A percentile compares a stretch with the other conserved stretches of the same genome.
Evolutionary conservation across 2,888 invertebrate species (phyloP).

Genomic region (Omphaloscelis lunosa): DNA sequence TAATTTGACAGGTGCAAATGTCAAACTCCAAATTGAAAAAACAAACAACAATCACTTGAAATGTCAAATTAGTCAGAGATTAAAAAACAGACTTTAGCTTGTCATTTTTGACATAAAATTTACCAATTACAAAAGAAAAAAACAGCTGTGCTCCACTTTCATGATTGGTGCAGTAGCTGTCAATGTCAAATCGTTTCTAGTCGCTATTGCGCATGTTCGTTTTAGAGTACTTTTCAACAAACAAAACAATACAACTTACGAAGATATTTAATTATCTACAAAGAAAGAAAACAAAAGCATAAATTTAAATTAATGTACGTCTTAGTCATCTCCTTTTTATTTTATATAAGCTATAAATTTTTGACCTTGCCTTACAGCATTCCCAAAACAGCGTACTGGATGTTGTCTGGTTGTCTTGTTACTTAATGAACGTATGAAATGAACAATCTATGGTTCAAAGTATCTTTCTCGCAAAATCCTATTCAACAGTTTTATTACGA

Average conservation of each 20-base stretch:
- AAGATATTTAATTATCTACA: neutral
- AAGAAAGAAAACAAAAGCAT: neutral
- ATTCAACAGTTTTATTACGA: constrained; percentile 23
- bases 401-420: neutral
- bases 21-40: no score
- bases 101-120: constrained; percentile 17
- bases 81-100: no score
- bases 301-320: constrained; percentile 1
- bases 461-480: constrained; percentile 62
- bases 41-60: no score
- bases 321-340: neutral
- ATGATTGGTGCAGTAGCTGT: constrained; percentile 8
- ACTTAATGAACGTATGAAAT: constrained; percentile 32
- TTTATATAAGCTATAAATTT: neutral
- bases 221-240: constrained; percentile 11
- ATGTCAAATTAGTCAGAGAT: no score
- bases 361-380: neutral
- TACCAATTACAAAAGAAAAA: neutral
- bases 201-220: constrained; percentile 32
- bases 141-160: neutral
- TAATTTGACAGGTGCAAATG: no score
- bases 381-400: neutral
- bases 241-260: neutral
- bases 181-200: neutral
- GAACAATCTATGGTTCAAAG: constrained; percentile 73